Base-by-base conservation (phyloP, 2,113 vertebrate species). In the Oreochromis aureus region DNA sequence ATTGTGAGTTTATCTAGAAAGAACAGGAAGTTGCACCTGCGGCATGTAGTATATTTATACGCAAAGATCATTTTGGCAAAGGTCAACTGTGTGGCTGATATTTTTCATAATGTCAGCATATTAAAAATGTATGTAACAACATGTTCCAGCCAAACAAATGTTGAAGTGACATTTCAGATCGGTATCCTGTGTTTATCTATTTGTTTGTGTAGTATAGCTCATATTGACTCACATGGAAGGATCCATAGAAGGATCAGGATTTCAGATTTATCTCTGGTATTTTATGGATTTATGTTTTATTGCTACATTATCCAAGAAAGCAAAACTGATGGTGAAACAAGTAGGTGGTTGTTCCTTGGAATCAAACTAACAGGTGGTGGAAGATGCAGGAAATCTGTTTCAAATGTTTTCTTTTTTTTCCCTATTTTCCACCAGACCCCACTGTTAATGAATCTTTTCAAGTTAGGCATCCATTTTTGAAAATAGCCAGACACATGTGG, bases 51-150 rank as follows among this genome's bases (percentile, higher is more conserved):
- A 76, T 54, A 89, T 6, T 79, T 54, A 79, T 81, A 87, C 22
- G 24, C 53, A 83, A 89, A 87, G 83, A 89, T 87, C 86, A 76
- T 80, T 69, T 76, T 80, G 79, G 30, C 79, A 90, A 89, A 91
- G 86, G 85, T 90, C 81, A 83, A 12, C 46, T 19, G 51, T 71
- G 11, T 39, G 22, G 51, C 54, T 59, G 59, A 83, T 80, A 88
- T 80, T 32, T 80, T 87, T 87, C 13, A 86, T 86, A 89, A 92
- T 91, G 90, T 92, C 91, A 93, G 51, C 83, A 84, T 83, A 92
- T 94, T 88, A 94, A 92, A 93, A 94, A 91, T 94, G 84, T 76
- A 93, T 94, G 91, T 81, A 80, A 71, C 81, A 84, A 56, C 85
- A 86, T 84, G 58, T 54, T 85, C 27, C 41, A 46, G 81, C 58